Percentiles rank a stretch among this genome's conserved stretches.
Evolutionary conservation across 2,797 vertebrate species (phyloP).

Genomic region (Euthynnus affinis): DNA sequence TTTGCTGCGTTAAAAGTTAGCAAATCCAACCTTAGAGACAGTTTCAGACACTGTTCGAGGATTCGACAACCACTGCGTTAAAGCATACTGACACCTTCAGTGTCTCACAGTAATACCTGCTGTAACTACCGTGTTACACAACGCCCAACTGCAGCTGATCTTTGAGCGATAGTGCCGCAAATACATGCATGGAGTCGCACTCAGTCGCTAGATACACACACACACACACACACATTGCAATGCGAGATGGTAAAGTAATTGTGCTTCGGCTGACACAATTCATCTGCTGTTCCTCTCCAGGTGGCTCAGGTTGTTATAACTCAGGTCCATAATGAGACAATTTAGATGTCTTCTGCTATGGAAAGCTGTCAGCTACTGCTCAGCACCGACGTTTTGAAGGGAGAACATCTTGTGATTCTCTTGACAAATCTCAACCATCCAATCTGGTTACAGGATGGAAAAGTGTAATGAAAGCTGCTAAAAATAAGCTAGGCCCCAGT

Average conservation of each 20-base stretch:
- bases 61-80: slow-evolving; percentile 22
- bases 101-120: slow-evolving; percentile 52
- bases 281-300: slow-evolving; percentile 66
- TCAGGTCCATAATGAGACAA: slow-evolving; percentile 84
- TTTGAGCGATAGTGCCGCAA: slow-evolving; percentile 45
- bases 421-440: slow-evolving; percentile 78
- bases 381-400: slow-evolving; percentile 59
- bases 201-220: slow-evolving; percentile 31
- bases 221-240: slow-evolving; percentile 44
- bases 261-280: slow-evolving; percentile 75
- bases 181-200: slow-evolving; percentile 40
- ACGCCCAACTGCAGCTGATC: slow-evolving; percentile 48
- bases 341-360: slow-evolving; percentile 83
- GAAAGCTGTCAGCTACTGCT: slow-evolving; percentile 78
- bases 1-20: background rate
- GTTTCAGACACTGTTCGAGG: background rate
- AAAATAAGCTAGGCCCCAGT: slow-evolving; percentile 78
- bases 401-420: slow-evolving; percentile 74
- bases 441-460: slow-evolving; percentile 74
- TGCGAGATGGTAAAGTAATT: slow-evolving; percentile 76
- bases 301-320: slow-evolving; percentile 79
- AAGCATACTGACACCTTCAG: slow-evolving; percentile 30
- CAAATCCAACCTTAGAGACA: background rate
- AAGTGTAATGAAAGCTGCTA: slow-evolving; percentile 84
- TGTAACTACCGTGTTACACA: slow-evolving; percentile 42